Evolutionary conservation across 2,888 invertebrate genomes (phyloP).

Genomic region (Drosophila villosipedis): DNA sequence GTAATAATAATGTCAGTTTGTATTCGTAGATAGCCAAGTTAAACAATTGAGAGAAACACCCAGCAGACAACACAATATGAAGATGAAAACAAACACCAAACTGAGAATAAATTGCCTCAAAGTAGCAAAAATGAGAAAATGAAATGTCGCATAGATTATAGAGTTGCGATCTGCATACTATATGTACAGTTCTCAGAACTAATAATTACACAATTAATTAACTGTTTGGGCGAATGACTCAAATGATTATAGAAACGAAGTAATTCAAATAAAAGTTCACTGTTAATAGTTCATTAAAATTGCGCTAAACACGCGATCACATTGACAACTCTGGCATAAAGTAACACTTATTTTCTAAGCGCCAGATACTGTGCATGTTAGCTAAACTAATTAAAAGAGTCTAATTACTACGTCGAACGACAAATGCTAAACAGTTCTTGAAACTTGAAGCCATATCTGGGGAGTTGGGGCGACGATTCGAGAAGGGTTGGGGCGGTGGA

Average conservation of each 20-base stretch:
- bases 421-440: constrained; percentile 23
- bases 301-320: constrained; percentile 45
- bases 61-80: constrained; percentile 26
- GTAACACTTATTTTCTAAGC: constrained; percentile 57
- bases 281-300: constrained; percentile 70
- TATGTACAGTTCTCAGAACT: constrained; percentile 47
- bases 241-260: constrained; percentile 30
- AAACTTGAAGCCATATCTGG: constrained; percentile 41
- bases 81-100: constrained; percentile 18
- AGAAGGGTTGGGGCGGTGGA: neutral
- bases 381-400: constrained; percentile 40
- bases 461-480: neutral
- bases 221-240: constrained; percentile 40
- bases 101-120: constrained; percentile 25
- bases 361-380: constrained; percentile 38
- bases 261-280: constrained; percentile 59
- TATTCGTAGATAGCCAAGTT: constrained; percentile 75
- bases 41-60: constrained; percentile 58
- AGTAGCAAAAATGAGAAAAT: constrained; percentile 1
- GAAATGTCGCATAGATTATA: constrained; percentile 37
- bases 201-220: constrained; percentile 46
- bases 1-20: constrained; percentile 56
- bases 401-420: constrained; percentile 38
- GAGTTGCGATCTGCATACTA: constrained; percentile 33
- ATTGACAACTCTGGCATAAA: constrained; percentile 49